Conservation (phyloP, 2,888 invertebrate genomes). For the Actias luna region DNA sequence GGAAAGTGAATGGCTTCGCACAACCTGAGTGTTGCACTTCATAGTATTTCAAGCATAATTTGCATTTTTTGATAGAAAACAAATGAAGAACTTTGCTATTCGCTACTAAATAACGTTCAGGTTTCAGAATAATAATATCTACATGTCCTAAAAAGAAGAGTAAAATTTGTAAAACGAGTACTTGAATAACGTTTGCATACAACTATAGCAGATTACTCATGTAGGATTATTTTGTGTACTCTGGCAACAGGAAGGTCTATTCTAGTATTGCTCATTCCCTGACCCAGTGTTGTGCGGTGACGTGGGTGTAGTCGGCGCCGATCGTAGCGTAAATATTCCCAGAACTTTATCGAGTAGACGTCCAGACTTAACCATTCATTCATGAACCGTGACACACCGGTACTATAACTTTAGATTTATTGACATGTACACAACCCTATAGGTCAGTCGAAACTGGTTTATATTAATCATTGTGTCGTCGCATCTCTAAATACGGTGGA, state of each 20-base stretch:
- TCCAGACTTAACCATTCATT: conserved; percentile 60
- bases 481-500: conserved; percentile 33
- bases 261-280: conserved; percentile 31
- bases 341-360: conserved; percentile 63
- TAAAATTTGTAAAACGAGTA: background rate
- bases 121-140: background rate
- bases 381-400: conserved; percentile 55
- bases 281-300: conserved; percentile 38
- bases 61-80: background rate
- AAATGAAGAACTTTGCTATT: background rate
- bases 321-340: conserved; percentile 66
- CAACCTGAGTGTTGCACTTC: too few relatives aligned
- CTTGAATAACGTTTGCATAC: conserved; percentile 1
- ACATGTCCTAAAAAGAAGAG: background rate
- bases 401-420: conserved; percentile 34
- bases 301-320: conserved; percentile 63
- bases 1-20: too few relatives aligned
- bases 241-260: conserved; percentile 14
- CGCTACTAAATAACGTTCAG: background rate
- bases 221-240: conserved; percentile 13
- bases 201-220: conserved; percentile 17
- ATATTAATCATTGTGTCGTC: conserved; percentile 44
- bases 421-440: conserved; percentile 28
- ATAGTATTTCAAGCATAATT: too few relatives aligned
- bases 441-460: conserved; percentile 46